phyloP scores from a whole-genome alignment of 2,797 vertebrate genomes.

The Alectoris magna region DNA sequence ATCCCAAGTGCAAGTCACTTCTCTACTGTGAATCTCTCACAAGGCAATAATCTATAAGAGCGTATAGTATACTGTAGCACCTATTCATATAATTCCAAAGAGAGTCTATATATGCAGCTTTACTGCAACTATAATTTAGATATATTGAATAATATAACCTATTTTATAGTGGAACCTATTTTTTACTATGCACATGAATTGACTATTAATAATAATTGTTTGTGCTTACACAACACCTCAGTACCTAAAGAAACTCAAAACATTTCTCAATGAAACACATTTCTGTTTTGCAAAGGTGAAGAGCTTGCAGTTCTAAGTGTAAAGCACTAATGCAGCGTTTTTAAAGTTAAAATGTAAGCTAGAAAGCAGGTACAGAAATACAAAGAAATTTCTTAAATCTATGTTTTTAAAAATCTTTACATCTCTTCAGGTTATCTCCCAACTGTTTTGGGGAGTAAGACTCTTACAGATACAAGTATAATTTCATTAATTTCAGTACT shows the following conservation, averaged over 20 bases:
- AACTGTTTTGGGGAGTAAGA: neutral
- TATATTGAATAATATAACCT: slow-evolving; percentile 61
- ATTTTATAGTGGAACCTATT: slow-evolving; percentile 34
- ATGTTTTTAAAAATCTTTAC: neutral
- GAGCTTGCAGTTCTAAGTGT: neutral
- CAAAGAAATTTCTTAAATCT: neutral
- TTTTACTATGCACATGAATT: slow-evolving; percentile 61
- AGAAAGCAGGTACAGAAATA: neutral
- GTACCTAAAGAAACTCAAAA: neutral
- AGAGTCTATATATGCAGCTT: slow-evolving; percentile 17
- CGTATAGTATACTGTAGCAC: slow-evolving; percentile 1
- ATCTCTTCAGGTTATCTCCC: neutral
- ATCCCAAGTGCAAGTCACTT: neutral
- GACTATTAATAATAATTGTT: slow-evolving; percentile 64
- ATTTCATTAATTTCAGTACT: neutral
- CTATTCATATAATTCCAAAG: slow-evolving; percentile 44
- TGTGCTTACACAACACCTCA: neutral
- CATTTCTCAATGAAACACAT: neutral
- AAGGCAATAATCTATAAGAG: slow-evolving; percentile 24
- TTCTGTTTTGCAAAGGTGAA: neutral
- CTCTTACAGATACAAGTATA: neutral
- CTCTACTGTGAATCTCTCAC: neutral
- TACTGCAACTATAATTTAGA: slow-evolving; percentile 53
- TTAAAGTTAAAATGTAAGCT: neutral
- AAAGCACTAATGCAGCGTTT: neutral